Base-by-base conservation (phyloP, 2,113 vertebrate species). In the Anas platyrhynchos region DNA sequence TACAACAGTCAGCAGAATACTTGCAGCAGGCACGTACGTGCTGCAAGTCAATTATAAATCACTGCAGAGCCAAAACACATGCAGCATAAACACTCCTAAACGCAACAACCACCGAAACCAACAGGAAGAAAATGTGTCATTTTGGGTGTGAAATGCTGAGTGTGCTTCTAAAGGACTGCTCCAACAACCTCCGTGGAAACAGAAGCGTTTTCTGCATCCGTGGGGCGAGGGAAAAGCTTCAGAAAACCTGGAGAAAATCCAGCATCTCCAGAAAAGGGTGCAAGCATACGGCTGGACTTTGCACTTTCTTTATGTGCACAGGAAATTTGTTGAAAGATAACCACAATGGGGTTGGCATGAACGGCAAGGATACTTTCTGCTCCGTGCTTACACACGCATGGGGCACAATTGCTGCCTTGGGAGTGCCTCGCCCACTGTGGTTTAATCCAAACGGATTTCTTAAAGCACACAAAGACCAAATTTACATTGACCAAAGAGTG, bases 11-110 rank as follows among this genome's bases (percentile, higher is more conserved):
- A 16, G 46, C 5, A 62, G 82, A 91, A 29, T 1, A 14, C 23
- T 63, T 67, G 54, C 52, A 62, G 36, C 3, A 23, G 59, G 27
- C n/a, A n/a, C n/a, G n/a, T n/a, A n/a, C n/a, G n/a, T n/a, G n/a
- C n/a, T n/a, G n/a, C 16, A 34, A 31, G 55, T 17, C 26, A 16
- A 7, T 14, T 54, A n/a, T 12, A 34, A 36, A 34, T 23, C 2
- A 4, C 26, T 22, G 34, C 13, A 23, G 52, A 9, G 27, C 66
- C 38, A 13, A 31, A 73, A 44, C 34, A 55, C 20, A 8, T 2
- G 0, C 0, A 4, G 22, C 4, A 6, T 4, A 18, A 74, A 8
- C 56, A 23, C 34, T 79, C 82, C 3, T 2, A 22, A 59, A 43
- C 23, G 8, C 10, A 17, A 8, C 0, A 4, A 17, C 22, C 38